Conservation (phyloP, 2,888 invertebrate genomes). For the Torymus tubicola region DNA sequence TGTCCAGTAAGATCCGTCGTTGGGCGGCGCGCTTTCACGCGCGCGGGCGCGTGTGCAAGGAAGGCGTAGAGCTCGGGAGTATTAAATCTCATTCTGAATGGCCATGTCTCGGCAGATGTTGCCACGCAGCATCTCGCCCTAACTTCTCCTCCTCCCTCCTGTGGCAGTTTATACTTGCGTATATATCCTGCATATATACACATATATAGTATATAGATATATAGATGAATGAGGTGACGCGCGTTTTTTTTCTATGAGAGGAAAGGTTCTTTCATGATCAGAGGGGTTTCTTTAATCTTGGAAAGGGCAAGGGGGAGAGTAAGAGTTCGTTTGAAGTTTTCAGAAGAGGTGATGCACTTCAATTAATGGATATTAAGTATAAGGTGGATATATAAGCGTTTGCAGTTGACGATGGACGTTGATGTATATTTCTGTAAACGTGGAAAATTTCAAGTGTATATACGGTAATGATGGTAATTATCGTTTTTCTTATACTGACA, state of each 20-base stretch:
- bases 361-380: no score
- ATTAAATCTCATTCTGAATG: slow-evolving; percentile 65
- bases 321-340: no score
- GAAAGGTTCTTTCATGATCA: slow-evolving; percentile 12
- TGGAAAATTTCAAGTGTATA: no score
- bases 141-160: neutral
- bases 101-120: slow-evolving; percentile 66
- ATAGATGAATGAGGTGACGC: neutral
- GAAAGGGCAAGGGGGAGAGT: no score
- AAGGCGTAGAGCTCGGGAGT: slow-evolving; percentile 33
- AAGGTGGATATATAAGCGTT: no score
- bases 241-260: slow-evolving; percentile 8
- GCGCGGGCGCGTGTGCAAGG: neutral
- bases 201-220: neutral
- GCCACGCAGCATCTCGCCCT: slow-evolving; percentile 48
- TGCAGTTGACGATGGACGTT: no score
- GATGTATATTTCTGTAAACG: no score
- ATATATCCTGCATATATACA: neutral
- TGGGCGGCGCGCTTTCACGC: neutral
- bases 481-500: no score
- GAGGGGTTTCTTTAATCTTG: slow-evolving; percentile 35
- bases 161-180: neutral
- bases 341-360: no score
- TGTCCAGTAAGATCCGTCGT: slow-evolving; percentile 1
- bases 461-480: no score